phyloP scores from a whole-genome alignment of 1,140 invertebrate genomes.

The Ceratosolen solmsi region DNA sequence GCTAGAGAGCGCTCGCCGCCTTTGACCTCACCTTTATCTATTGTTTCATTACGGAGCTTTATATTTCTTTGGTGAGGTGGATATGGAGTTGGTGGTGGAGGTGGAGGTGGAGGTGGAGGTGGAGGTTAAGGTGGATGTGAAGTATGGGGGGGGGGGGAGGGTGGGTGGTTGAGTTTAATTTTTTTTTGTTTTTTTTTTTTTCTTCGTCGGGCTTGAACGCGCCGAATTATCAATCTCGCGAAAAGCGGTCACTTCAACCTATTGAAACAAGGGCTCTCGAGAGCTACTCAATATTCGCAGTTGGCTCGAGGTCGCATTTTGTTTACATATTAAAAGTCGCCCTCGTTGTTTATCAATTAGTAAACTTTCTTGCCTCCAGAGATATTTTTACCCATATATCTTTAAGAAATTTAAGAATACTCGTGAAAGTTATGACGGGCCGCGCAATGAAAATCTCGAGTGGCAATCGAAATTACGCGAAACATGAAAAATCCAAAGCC shows the following conservation, averaged over 20 bases:
- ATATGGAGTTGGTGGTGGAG: too few species aligned
- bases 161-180: too few species aligned
- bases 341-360: neutral
- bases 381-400: neutral
- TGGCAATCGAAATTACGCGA: constrained; percentile 20
- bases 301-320: neutral
- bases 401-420: neutral
- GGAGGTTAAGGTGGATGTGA: neutral
- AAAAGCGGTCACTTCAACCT: neutral
- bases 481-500: constrained; percentile 22
- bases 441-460: neutral
- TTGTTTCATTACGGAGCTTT: constrained; percentile 9
- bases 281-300: neutral
- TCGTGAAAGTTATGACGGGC: neutral
- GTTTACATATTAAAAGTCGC: neutral
- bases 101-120: too few species aligned
- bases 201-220: neutral
- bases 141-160: too few species aligned
- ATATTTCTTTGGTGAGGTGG: neutral
- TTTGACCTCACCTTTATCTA: neutral
- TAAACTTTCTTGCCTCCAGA: neutral
- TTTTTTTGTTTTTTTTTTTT: neutral
- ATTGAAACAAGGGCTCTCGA: neutral
- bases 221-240: constrained; percentile 5
- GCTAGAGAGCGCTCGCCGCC: neutral